Percentiles rank a stretch among this genome's conserved stretches.
Conservation (phyloP, 2,888 invertebrate genomes). For the Trimorus sp. region DNA sequence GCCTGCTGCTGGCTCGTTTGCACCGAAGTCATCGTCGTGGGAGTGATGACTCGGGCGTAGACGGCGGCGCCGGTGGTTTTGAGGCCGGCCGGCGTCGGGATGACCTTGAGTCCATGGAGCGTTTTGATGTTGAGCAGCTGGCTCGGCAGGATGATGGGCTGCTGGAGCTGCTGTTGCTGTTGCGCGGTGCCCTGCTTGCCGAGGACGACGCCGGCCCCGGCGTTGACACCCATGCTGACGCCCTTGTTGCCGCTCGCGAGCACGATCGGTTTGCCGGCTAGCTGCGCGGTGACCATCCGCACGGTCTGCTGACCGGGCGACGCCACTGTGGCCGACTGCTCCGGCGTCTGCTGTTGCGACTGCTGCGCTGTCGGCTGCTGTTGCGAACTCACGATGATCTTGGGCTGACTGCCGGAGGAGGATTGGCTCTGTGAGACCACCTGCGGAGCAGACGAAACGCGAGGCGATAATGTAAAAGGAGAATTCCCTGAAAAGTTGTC, state of each 20-base stretch:
- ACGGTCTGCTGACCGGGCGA: constrained; percentile 75
- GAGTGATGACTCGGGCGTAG: constrained; percentile 80
- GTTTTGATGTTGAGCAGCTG: constrained; percentile 80
- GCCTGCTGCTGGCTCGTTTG: constrained; percentile 63
- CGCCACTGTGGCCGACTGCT: constrained; percentile 53
- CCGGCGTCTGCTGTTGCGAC: constrained; percentile 56
- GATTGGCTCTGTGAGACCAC: constrained; percentile 79
- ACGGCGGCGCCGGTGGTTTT: constrained; percentile 79
- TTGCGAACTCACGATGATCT: constrained; percentile 78
- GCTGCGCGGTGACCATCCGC: constrained; percentile 80
- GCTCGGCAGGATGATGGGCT: constrained; percentile 79
- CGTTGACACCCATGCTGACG: constrained; percentile 76
- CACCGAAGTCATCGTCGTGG: constrained; percentile 75
- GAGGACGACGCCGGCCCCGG: constrained; percentile 74
- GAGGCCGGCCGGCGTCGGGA: constrained; percentile 78
- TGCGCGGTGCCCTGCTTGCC: constrained; percentile 70
- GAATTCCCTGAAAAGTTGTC: no score
- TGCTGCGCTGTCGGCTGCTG: constrained; percentile 57
- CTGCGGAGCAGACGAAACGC: constrained; percentile 68
- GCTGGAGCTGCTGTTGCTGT: constrained; percentile 71
- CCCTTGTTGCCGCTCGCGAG: constrained; percentile 78
- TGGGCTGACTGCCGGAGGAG: constrained; percentile 73
- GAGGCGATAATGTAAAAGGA: no score
- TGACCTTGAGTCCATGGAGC: constrained; percentile 79
- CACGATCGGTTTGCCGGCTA: constrained; percentile 80